phyloP scores from a whole-genome alignment of 2,888 invertebrate genomes.

The Drosophila leonis region DNA sequence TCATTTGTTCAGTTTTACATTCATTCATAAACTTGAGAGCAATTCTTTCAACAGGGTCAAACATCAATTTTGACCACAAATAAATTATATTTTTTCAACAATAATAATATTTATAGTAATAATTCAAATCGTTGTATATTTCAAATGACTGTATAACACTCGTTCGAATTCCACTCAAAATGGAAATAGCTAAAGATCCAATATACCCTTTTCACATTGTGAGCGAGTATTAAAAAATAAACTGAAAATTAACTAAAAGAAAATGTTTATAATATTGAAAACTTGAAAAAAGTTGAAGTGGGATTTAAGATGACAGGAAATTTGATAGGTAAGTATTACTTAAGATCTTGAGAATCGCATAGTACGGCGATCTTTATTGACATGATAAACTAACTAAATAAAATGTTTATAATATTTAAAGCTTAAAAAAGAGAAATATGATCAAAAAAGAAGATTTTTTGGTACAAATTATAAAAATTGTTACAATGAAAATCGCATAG shows the following conservation, averaged over 20 bases:
- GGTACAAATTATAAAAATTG: neutral
- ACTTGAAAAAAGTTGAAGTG: neutral
- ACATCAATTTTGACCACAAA: slow-evolving; percentile 15
- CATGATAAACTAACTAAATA: neutral
- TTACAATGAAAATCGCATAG: neutral
- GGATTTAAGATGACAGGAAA: neutral
- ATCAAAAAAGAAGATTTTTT: neutral
- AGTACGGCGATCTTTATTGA: neutral
- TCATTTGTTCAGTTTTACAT: slow-evolving; percentile 12
- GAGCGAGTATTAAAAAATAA: neutral
- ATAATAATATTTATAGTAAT: slow-evolving; percentile 13
- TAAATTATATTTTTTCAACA: slow-evolving; percentile 58
- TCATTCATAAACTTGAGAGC: neutral
- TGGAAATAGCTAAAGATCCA: neutral
- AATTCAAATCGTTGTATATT: neutral
- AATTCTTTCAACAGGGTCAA: slow-evolving; percentile 17
- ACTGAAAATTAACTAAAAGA: neutral
- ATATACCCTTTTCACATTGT: neutral
- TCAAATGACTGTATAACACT: slow-evolving; percentile 3
- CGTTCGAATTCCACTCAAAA: neutral
- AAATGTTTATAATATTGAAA: neutral
- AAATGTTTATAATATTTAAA: too few relatives aligned
- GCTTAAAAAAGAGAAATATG: too few relatives aligned
- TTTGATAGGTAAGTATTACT: neutral
- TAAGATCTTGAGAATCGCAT: neutral